Evolutionary conservation across 2,888 invertebrate species (phyloP), one percentile per base, ranked within the genome.

Genomic region (Carpatolechia fugitivella): DNA sequence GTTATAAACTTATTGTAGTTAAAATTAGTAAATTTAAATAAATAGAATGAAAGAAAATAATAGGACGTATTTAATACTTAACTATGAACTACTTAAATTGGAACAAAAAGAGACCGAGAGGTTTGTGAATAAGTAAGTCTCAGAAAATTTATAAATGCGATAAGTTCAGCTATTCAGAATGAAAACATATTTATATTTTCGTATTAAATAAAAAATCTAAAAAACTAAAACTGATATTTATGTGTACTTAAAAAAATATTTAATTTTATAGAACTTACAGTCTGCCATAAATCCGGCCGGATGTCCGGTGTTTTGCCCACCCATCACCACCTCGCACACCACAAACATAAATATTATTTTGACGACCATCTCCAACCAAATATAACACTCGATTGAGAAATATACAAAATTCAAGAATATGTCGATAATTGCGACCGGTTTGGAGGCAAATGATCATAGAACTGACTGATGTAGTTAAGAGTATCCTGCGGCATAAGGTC

Each of bases 261-360:
- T n/a, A n/a, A n/a, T 24, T 44, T 11, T n/a, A 11, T 24, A 29
- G 8, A 54, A 78, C 84, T 80, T 60, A 86, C 87, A 88, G 29
- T 86, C 79, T 1, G 84, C 78, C 79, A 87, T 77, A 29, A 77
- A 67, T 5, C 87, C 87, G 0, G 79, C 79, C 0, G 87, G 85
- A 55, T 69, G 69, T 1, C 84, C 86, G 1, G 75, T 75, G 36
- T 84, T 76, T 18, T 72, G 64, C 1, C 61, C 59, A 2, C 66
- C 69, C 13, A 64, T 36, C 54, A 58, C 64, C 24, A 66, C 55
- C 33, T 58, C 64, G 59, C 55, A 61, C 52, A 64, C 55, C 51
- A 63, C 58, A 24, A 66, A 52, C 14, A 65, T 29, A 20, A 64
- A 20, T 31, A 65, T 44, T 31, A 65, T 24, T 24, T 20, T 14